Base-by-base conservation (phyloP, 2,797 vertebrate genomes). In the Delichon dasypus region DNA sequence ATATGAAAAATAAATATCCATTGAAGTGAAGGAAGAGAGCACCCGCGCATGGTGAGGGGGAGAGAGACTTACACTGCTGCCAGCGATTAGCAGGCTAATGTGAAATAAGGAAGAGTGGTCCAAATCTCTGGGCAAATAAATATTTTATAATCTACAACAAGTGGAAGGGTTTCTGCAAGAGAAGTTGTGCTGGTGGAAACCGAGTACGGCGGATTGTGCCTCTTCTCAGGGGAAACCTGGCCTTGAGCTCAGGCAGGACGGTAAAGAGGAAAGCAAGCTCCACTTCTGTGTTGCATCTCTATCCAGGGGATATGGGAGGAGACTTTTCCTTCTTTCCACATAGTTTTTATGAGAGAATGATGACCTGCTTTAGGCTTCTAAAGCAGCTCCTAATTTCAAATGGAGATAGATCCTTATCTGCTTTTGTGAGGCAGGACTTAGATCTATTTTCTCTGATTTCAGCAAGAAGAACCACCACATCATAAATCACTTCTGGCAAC, bases 141-240 rank as follows among this genome's bases (percentile, higher is more conserved):
- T 95, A 97, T 96, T 95, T 95, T 79, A 97, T 94, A 71, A 91
- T 54, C 67, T 93, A 95, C 86, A 95, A 92, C 89, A 93, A 96
- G 93, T 80, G 86, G 84, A 96, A 94, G 61, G 67, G 61, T 58
- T 94, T 95, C 81, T 0, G 22, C 80, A 94, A 60, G 80, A 86
- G 62, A 73, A 77, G 75, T 54, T 34, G 78, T 79, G 79, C 81
- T 85, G 67, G 77, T 94, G 78, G 88, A 88, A 93, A 79, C 27
- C 3, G 58, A 45, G 71, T 40, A 75, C 1, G 1, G 89, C 72
- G 61, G 89, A 85, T 90, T 87, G 21, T 83, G n/a, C 62, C 55
- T 93, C 86, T 87, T 95, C 90, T 94, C 38, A 1, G 47, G 75
- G 78, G 85, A 95, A 87, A 89, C 53, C 61, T 87, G 81, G 72